Base-by-base conservation (phyloP, 2,113 vertebrate species). In the Clupea harengus region DNA sequence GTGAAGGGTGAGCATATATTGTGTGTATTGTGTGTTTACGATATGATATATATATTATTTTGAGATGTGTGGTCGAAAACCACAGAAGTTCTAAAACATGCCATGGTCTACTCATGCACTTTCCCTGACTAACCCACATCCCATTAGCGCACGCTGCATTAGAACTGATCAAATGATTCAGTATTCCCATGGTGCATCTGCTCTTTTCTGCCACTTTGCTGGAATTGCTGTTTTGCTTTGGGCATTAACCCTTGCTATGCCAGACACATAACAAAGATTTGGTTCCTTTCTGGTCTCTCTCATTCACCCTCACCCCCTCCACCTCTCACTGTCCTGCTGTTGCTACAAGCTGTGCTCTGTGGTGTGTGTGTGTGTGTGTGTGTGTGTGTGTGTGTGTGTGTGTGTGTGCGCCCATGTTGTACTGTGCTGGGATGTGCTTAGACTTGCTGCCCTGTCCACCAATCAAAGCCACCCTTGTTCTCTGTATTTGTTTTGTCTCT, bases 401-500 rank as follows among this genome's bases (percentile, higher is more conserved):
- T 32, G 28, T 78, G 72, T 78, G n/a, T 39, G 4, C 22, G 54
- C 54, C 54, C 54, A 60, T 60, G 20, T 60, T 60, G 28, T 78
- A 32, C 64, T 44, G 25, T 78, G 28, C 4, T 44, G 10, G 72
- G 25, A 44, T 32, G 45, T 57, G 89, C 80, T 85, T 84, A 87
- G 89, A 84, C 88, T 82, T 75, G 85, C 78, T 88, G 78, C 82
- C 81, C 83, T 86, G 85, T 84, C 88, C 82, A 87, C 64, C 87
- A 88, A 87, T 90, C 88, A 90, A 90, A 88, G 88, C 32, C 83
- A 81, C 83, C 85, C 88, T 88, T 90, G 85, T 90, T 88, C 87
- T 44, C 75, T 87, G 83, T 57, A 88, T 87, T 86, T 88, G 89
- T 89, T 90, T 88, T 89, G 89, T 89, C 88, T 88, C 50, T 75